Conservation (phyloP, 2,113 vertebrate genomes). For the Amazona vittata region DNA sequence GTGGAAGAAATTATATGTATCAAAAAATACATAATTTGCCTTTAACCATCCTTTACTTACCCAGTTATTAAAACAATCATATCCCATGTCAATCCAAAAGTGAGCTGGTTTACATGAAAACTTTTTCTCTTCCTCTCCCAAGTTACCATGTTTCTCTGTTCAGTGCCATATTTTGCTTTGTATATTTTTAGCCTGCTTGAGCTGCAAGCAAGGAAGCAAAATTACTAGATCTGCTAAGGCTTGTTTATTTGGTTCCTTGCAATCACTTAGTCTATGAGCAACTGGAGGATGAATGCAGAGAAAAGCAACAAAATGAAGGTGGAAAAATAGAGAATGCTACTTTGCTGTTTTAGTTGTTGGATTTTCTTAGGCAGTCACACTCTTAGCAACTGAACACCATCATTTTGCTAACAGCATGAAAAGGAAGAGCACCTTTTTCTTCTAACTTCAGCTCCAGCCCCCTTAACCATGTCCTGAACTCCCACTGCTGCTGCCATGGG, state of each 20-base stretch:
- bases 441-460: background rate
- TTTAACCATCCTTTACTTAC: background rate
- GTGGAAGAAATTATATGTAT: background rate
- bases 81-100: constrained; percentile 17
- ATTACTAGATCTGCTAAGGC: background rate
- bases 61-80: constrained; percentile 24
- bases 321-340: background rate
- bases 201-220: background rate
- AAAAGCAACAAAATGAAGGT: background rate
- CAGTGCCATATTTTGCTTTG: background rate
- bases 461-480: background rate
- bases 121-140: background rate
- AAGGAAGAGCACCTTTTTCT: background rate
- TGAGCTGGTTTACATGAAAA: background rate
- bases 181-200: background rate
- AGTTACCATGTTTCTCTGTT: background rate
- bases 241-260: background rate
- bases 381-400: background rate
- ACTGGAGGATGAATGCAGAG: background rate
- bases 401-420: background rate
- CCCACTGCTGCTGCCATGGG: background rate
- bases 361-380: background rate
- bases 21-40: background rate
- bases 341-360: background rate
- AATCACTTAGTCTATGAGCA: background rate